Evolutionary conservation across 2,113 vertebrate species (phyloP).

Genomic region (Prolemur simus): DNA sequence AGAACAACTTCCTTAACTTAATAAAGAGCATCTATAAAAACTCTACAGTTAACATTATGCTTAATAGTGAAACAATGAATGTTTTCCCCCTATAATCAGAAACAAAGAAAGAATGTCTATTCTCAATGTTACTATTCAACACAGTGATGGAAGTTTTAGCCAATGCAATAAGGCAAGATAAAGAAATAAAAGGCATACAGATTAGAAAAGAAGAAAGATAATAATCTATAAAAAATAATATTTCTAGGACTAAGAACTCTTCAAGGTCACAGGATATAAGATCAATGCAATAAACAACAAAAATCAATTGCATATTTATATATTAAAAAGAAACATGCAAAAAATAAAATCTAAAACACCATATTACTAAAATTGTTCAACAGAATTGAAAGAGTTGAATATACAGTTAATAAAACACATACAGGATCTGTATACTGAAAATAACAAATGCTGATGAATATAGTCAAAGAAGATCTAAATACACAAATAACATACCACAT

Average conservation of each 20-base stretch:
- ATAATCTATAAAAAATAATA: background rate
- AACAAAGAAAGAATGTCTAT: background rate
- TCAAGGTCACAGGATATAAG: background rate
- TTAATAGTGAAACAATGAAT: conserved; percentile 6
- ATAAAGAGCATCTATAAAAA: background rate
- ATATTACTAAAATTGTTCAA: background rate
- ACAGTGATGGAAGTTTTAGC: background rate
- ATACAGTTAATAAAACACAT: background rate
- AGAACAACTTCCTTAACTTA: background rate
- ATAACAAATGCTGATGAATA: background rate
- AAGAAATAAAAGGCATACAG: background rate
- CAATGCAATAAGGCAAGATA: background rate
- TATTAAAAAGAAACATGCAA: background rate
- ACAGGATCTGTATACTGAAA: background rate
- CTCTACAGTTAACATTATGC: background rate
- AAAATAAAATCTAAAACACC: background rate
- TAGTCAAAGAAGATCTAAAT: background rate
- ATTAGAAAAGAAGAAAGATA: background rate
- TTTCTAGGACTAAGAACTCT: background rate
- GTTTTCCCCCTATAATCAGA: background rate
- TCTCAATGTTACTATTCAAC: background rate
- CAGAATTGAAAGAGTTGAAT: background rate
- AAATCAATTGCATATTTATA: background rate
- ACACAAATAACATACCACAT: background rate
- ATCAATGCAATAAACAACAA: background rate